Percentiles rank a stretch among this genome's conserved stretches.
phyloP scores from a whole-genome alignment of 2,113 vertebrate species.

The Actenoides hombroni region DNA sequence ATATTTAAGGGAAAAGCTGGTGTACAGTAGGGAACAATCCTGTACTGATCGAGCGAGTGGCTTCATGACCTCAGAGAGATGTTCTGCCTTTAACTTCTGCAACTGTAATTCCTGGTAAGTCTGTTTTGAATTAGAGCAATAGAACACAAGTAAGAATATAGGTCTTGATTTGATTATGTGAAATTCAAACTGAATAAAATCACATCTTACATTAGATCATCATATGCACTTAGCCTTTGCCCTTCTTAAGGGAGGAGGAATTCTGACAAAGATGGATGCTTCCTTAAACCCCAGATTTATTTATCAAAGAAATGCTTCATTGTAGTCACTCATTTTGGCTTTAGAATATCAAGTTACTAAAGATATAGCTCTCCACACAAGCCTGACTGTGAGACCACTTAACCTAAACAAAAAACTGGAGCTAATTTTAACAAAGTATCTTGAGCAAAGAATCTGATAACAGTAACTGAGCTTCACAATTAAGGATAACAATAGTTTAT shows the following conservation, averaged over 20 bases:
- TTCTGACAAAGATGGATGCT: slow-evolving; percentile 49
- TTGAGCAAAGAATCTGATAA: neutral
- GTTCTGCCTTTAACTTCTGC: slow-evolving; percentile 5
- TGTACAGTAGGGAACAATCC: neutral
- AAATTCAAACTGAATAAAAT: slow-evolving; percentile 50
- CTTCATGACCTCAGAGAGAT: neutral
- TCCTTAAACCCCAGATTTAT: slow-evolving; percentile 30
- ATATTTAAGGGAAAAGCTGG: neutral
- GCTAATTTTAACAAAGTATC: neutral
- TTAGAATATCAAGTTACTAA: slow-evolving; percentile 34
- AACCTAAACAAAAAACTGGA: neutral
- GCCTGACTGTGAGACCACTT: neutral
- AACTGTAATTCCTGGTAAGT: neutral
- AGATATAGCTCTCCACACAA: neutral
- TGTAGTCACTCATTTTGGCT: slow-evolving; percentile 11
- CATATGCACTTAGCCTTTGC: slow-evolving; percentile 43
- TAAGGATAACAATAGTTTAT: neutral
- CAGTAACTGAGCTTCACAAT: neutral
- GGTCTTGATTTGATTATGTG: slow-evolving; percentile 46
- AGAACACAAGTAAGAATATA: neutral
- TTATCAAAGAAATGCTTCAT: slow-evolving; percentile 37
- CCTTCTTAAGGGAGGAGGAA: neutral
- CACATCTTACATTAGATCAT: slow-evolving; percentile 35
- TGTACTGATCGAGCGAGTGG: neutral
- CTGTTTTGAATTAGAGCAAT: slow-evolving; percentile 51